Evolutionary conservation across 2,888 invertebrate species (phyloP), one percentile per base, ranked within the genome.

Genomic region (Bimastos eiseni): DNA sequence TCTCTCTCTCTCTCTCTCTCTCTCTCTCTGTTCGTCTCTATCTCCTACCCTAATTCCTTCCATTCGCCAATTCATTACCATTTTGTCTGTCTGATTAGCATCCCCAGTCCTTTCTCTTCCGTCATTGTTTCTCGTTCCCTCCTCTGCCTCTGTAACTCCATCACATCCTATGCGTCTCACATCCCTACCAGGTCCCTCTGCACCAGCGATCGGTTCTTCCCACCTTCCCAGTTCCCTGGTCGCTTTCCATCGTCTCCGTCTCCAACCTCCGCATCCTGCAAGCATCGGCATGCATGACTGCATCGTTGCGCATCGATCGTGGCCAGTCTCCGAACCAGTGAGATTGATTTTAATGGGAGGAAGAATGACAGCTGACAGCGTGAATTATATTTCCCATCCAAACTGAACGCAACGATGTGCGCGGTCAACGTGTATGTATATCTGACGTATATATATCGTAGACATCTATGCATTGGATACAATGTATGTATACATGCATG

Each of bases 331-430:
- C 37, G 86, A 36, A 86, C 86, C 86, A 86, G 37, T 30, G 86
- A 86, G 86, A 86, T 86, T 86, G 86, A 86, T 86, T 86, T 86
- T 86, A 86, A 86, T 86, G 86, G 86, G 34, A 11, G 37, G 34
- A 34, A 24, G 86, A 37, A 86, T 86, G 86, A 37, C 86, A 86
- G 86, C 36, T 86, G 86, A 86, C 86, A 37, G 24, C 86, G 36
- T 86, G 36, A 86, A 37, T 86, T 86, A 86, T 86, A 34, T 86
- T 86, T 15, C 21, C 86, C 86, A 36, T 34, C 86, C 49, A 49
- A 49, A 21, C 36, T 86, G 34, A 15, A 36, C 5, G 86, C 86
- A 21, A 86, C 8, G 86, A 86, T 6, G 36, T 86, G 36, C 86
- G 15, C 86, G 8, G 86, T 1, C 34, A 11, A 21, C 34, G 15